Base-by-base conservation (phyloP, 2,888 invertebrate genomes). In the Hydrotaea cyrtoneurina region DNA sequence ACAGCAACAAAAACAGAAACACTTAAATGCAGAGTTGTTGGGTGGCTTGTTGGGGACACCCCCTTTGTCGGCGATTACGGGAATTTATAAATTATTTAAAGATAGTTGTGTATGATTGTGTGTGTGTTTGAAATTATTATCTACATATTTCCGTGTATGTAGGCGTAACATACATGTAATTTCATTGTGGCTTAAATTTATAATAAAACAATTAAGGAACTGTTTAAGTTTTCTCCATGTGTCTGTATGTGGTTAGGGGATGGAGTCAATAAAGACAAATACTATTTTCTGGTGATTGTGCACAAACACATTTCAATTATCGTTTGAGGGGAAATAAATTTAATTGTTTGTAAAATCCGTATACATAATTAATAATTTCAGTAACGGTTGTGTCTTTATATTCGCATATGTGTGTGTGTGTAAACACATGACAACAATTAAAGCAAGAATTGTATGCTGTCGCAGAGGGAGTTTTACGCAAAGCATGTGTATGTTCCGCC, bases 81-180 rank as follows among this genome's bases (percentile, higher is more conserved):
- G 43, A 66, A 66, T 66, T 66, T 66, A 0, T 66, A 66, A 39
- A 66, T 66, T 43, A 66, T 66, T 66, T 66, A 66, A 66, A 66
- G 17, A 11, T 43, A 66, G 15, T 66, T 66, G 66, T n/a, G 36
- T 36, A 31, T 59, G 59, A 13, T 13, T 13, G 15, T 19, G 55
- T 59, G 8, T 17, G 15, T 59, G 23, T 59, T 46, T 50, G 13
- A 21, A 17, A 73, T 73, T 53, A 55, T 55, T 50, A 36, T 53
- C 15, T 74, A 31, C 59, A 55, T 53, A 43, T 50, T 11, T 72
- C 8, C 17, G 19, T 26, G 26, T 73, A 17, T 73, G 59, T 73
- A 36, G 39, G 55, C 55, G 39, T 74, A 26, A 39, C 19, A 57
- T 23, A 57, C 21, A 19, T 71, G 46, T 31, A 11, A 66, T 66